Base-by-base conservation (phyloP, 2,113 vertebrate genomes). In the Nematolebias whitei region DNA sequence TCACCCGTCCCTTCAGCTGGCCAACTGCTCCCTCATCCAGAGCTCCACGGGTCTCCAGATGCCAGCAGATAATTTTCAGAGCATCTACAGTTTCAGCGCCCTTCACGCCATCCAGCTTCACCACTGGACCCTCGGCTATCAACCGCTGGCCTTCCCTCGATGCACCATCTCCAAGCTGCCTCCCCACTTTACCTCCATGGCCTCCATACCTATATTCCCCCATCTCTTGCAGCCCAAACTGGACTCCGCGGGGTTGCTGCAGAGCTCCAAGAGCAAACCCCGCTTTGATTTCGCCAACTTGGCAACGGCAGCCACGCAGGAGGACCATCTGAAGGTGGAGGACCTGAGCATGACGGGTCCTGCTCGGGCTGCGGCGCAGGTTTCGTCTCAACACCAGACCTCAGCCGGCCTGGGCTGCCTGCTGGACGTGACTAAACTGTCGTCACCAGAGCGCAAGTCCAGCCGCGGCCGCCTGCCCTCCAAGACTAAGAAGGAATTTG, bases 401-500 rank as follows among this genome's bases (percentile, higher is more conserved):
- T 88, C 93, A 47, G 74, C 63, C 9, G 18, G 76, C 58, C 85
- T 96, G n/a, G 94, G 95, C 0, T 93, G 95, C 70, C 93, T 98
- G 62, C 92, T 98, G 38, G 96, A 98, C 44, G 94, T 94, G 52
- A 94, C 93, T 90, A 99, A 98, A 90, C 92, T 98, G 19, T 94
- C 95, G 2, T 95, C 95, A 0, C 93, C 97, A 0, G 98, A 99
- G 83, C 95, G 96, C 84, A 99, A 98, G 87, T 96, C 97, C 41
- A 95, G 93, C 0, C 89, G 96, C 3, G 98, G 98, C 51, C 93
- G 98, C 18, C 91, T 99, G 78, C 97, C 97, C 0, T 98, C 97
- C 63, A 99, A 99, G 92, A 99, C 97, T 83, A 99, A 99, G 92
- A 99, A 99, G 86, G 98, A 99, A 80, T 99, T 99, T 35, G 96